phyloP scores from a whole-genome alignment of 2,113 vertebrate species.

The Oriolus oriolus region DNA sequence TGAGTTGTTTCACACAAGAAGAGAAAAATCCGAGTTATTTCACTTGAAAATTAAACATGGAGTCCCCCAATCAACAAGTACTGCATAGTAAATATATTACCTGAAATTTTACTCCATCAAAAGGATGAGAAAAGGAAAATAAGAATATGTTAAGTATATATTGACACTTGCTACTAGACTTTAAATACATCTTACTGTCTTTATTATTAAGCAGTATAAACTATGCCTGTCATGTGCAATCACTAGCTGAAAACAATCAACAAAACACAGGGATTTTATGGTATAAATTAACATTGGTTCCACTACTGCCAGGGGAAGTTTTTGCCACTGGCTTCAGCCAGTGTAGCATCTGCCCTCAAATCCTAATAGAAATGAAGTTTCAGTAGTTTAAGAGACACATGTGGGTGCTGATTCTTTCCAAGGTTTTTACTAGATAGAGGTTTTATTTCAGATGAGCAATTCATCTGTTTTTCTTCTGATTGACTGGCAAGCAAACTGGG shows the following conservation, averaged over 20 bases:
- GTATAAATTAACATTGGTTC: not conserved
- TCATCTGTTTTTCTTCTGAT: not conserved
- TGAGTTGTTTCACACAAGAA: not conserved
- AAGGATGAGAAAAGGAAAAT: not conserved
- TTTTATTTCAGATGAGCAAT: not conserved
- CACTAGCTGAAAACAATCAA: not conserved
- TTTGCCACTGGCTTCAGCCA: not conserved
- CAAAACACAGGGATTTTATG: not conserved
- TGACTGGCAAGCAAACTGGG: not conserved
- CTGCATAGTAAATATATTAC: not conserved
- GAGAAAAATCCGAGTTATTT: not conserved
- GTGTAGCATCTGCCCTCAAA: not conserved
- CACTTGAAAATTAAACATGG: not conserved
- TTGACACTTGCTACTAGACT: not conserved
- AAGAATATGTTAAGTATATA: not conserved
- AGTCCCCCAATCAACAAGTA: not conserved
- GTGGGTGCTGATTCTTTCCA: not conserved
- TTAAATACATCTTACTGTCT: not conserved
- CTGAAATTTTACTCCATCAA: not conserved
- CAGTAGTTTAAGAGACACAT: not conserved
- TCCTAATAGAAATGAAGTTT: not conserved
- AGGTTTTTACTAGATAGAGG: not conserved
- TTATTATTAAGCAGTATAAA: slow-evolving; percentile 10
- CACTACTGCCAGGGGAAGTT: not conserved
- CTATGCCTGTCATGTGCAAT: not conserved